phyloP scores from a whole-genome alignment of 2,113 vertebrate species.

The Cervus canadensis region DNA sequence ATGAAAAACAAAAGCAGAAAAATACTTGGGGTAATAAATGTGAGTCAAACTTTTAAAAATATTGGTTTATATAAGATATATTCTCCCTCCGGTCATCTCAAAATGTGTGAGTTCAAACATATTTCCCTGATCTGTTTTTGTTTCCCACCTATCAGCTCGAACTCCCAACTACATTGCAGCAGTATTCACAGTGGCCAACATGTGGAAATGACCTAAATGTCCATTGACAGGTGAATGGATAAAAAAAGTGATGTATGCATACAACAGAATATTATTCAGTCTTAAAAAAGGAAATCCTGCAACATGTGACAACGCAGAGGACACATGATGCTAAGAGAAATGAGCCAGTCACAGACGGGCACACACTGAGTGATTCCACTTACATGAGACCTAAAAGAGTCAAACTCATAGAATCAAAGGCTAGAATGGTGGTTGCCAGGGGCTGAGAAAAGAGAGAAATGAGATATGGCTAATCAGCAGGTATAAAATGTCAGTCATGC shows the following conservation, averaged over 20 bases:
- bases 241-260: neutral
- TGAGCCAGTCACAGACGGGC: neutral
- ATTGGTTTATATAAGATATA: neutral
- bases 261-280: neutral
- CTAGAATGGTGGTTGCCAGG: neutral
- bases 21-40: neutral
- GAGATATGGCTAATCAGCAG: neutral
- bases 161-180: neutral
- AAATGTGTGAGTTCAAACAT: neutral
- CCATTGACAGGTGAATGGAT: neutral
- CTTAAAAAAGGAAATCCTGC: neutral
- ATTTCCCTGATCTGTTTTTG: neutral
- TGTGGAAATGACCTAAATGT: neutral
- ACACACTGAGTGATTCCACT: rapidly evolving
- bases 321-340: neutral
- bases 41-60: neutral
- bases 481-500: too few relatives aligned
- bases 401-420: neutral
- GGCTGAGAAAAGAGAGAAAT: neutral
- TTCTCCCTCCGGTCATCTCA: neutral
- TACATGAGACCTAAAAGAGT: neutral
- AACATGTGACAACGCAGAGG: neutral
- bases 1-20: neutral
- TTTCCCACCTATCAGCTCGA: neutral
- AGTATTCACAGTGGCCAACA: neutral